phyloP scores from a whole-genome alignment of 2,797 vertebrate species.

The Miichthys miiuy region DNA sequence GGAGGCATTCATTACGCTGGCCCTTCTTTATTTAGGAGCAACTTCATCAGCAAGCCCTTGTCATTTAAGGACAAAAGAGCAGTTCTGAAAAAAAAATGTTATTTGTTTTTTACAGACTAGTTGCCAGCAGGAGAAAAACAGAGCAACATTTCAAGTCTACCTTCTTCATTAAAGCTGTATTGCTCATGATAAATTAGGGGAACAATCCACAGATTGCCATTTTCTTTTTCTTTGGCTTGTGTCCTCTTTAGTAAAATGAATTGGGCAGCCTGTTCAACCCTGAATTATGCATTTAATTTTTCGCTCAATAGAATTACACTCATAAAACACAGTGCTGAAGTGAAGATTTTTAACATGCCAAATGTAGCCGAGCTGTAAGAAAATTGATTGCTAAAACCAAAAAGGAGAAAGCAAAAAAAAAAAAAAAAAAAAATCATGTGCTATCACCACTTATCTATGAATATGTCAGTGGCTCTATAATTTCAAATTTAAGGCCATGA shows the following conservation, averaged over 20 bases:
- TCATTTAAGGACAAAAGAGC: constrained; percentile 72
- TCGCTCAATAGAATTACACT: constrained; percentile 46
- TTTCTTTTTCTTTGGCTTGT: constrained; percentile 42
- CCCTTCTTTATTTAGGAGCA: constrained; percentile 72
- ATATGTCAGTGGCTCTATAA: constrained; percentile 12
- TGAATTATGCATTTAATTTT: constrained; percentile 66
- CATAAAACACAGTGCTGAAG: constrained; percentile 53
- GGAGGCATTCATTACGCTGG: constrained; percentile 61
- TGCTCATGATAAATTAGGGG: constrained; percentile 40
- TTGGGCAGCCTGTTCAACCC: constrained; percentile 43
- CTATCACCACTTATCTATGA: constrained; percentile 38
- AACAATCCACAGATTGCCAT: constrained; percentile 27
- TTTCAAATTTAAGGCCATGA: constrained; percentile 35
- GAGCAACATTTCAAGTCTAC: constrained; percentile 25
- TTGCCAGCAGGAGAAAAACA: constrained; percentile 25
- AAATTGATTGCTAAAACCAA: constrained; percentile 37
- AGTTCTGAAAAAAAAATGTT: constrained; percentile 11
- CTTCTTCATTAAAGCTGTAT: constrained; percentile 11
- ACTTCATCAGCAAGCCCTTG: constrained; percentile 67
- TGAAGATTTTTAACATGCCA: constrained; percentile 54
- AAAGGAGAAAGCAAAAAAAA: constrained; percentile 25
- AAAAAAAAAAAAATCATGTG: neutral
- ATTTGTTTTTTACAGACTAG: constrained; percentile 19
- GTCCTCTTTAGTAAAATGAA: constrained; percentile 59
- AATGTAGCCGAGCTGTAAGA: constrained; percentile 9